Percentiles rank a stretch among this genome's conserved stretches.
Conservation (phyloP, 2,888 invertebrate species). For the Lithophane ornitopus region DNA sequence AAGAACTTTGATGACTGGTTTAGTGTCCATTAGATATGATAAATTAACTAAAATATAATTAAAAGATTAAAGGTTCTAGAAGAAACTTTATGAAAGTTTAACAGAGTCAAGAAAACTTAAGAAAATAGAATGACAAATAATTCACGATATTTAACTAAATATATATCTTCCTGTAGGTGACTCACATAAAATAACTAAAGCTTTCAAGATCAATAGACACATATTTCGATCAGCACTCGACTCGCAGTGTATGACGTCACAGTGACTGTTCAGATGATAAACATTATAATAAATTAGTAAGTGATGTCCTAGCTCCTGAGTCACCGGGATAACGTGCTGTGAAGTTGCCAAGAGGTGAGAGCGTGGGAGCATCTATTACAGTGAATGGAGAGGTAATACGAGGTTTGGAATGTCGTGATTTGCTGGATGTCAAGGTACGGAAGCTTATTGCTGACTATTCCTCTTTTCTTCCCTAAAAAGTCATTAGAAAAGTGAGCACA, state of each 20-base stretch:
- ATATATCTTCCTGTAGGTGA: background rate
- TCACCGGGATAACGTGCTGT: slow-evolving; percentile 63
- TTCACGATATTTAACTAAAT: background rate
- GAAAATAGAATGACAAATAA: background rate
- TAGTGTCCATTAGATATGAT: background rate
- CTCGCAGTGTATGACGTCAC: slow-evolving; percentile 42
- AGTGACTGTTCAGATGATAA: slow-evolving; percentile 62
- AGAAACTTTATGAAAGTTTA: too few species aligned
- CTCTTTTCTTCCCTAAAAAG: background rate
- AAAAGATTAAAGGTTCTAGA: background rate
- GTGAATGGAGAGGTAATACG: slow-evolving; percentile 55
- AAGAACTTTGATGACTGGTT: background rate
- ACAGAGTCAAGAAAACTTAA: background rate
- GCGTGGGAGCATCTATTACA: slow-evolving; percentile 69
- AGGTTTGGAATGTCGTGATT: slow-evolving; percentile 48
- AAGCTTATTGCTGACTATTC: background rate
- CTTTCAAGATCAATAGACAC: slow-evolving; percentile 62
- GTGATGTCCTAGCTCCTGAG: slow-evolving; percentile 66
- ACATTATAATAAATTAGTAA: slow-evolving; percentile 68
- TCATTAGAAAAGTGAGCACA: background rate
- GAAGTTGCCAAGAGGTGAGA: slow-evolving; percentile 72
- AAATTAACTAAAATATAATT: background rate
- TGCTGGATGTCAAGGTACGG: slow-evolving; percentile 19
- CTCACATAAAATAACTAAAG: slow-evolving; percentile 14
- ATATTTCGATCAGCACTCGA: slow-evolving; percentile 64